phyloP scores from a whole-genome alignment of 2,888 invertebrate genomes.

The Spilosoma lubricipeda region DNA sequence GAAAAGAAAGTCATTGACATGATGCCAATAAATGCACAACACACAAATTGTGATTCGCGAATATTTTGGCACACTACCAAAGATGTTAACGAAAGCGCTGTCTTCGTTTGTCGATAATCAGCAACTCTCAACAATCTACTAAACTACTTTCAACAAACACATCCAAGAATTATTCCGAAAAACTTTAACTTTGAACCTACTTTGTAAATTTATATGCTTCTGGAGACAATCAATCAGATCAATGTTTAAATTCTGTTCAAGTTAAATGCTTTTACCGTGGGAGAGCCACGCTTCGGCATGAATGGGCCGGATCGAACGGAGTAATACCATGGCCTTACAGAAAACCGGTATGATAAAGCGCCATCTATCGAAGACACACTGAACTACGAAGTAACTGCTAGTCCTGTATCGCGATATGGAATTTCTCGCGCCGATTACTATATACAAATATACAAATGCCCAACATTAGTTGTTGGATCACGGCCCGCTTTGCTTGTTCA shows the following conservation, averaged over 20 bases:
- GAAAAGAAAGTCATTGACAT: not conserved
- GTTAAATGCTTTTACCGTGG: too few species aligned
- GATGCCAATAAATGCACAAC: slow-evolving; percentile 2
- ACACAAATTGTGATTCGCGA: not conserved
- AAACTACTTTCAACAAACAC: slow-evolving; percentile 10
- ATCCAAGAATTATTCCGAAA: not conserved
- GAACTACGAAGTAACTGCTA: too few species aligned
- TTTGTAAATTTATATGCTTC: not conserved
- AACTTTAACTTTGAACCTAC: not conserved
- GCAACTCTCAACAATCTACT: not conserved
- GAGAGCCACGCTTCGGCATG: too few species aligned
- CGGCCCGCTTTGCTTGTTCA: too few species aligned
- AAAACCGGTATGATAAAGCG: too few species aligned
- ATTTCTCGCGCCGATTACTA: too few species aligned
- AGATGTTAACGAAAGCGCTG: slow-evolving; percentile 3
- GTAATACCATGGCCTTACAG: too few species aligned
- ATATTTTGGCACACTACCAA: slow-evolving; percentile 13
- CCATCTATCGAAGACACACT: too few species aligned
- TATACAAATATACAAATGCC: too few species aligned
- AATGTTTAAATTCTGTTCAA: not conserved
- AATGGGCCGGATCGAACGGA: too few species aligned
- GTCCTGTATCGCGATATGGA: too few species aligned
- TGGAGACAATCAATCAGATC: not conserved
- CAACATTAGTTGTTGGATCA: too few species aligned
- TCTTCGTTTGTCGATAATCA: slow-evolving; percentile 6